A percentile compares a stretch with the other conserved stretches of the same genome.
These are phyloP conservation scores for Nansenia antarctica DNA, from an alignment of 2,113 vertebrate genomes.

Conservation along the genomic window DNA sequence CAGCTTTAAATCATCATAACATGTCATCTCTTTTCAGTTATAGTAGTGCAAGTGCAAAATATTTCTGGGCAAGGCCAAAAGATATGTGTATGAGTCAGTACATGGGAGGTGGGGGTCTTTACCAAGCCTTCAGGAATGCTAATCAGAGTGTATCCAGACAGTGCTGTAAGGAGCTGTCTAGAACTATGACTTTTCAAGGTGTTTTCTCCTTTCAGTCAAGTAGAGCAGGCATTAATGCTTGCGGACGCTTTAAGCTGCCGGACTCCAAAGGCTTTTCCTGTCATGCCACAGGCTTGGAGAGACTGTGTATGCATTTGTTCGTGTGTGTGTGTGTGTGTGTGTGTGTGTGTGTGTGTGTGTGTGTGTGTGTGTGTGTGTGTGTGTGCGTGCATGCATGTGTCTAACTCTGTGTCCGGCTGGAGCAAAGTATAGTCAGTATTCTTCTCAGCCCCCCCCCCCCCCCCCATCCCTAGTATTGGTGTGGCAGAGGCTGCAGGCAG, in stretches of 20 bases:
- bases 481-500: constrained; percentile 71
- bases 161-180: constrained; percentile 51
- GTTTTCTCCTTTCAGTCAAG: constrained; percentile 63
- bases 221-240: constrained; percentile 64
- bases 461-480: constrained; percentile 61
- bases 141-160: constrained; percentile 53
- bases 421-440: constrained; percentile 69
- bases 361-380: constrained; percentile 1
- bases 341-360: constrained; percentile 3
- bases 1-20: neutral
- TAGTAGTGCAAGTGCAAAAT: constrained; percentile 11
- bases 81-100: no score
- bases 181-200: constrained; percentile 69
- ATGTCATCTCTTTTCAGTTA: neutral
- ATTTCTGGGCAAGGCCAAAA: constrained; percentile 29
- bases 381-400: neutral
- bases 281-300: constrained; percentile 58
- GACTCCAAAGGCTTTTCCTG: constrained; percentile 62
- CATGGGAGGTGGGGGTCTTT: constrained; percentile 51
- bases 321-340: no score
- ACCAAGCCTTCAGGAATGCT: constrained; percentile 57
- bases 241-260: constrained; percentile 69
- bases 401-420: constrained; percentile 21
- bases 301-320: constrained; percentile 20
- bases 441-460: constrained; percentile 66